These are phyloP conservation scores for Pipistrellus pygmaeus DNA, from an alignment of 2,797 vertebrate genomes.

Conservation along the genomic window DNA sequence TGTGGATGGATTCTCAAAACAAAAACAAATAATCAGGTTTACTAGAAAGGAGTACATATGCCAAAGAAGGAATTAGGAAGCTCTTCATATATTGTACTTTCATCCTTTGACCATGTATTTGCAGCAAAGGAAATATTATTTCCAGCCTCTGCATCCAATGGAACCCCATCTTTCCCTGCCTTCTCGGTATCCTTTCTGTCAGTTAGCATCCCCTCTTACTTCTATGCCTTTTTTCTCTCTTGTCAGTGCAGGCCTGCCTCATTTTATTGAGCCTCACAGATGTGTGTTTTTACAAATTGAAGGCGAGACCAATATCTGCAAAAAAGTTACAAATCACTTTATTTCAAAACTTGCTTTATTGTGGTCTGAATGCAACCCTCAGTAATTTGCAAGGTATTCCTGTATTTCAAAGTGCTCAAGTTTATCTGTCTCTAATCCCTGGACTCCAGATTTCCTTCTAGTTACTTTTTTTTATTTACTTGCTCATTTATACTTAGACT, in stretches of 20 bases:
- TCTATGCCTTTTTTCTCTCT: not conserved
- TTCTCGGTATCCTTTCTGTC: conserved; percentile 30
- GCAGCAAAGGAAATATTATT: not conserved
- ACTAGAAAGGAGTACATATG: not conserved
- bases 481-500: not conserved
- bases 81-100: not conserved
- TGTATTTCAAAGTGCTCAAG: not conserved
- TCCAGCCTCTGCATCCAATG: not conserved
- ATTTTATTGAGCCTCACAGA: not conserved
- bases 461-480: not conserved
- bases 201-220: not conserved
- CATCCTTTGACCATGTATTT: not conserved
- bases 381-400: not conserved
- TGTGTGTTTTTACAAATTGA: not conserved
- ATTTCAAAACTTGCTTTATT: not conserved
- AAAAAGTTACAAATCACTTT: not conserved
- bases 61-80: not conserved
- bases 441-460: not conserved
- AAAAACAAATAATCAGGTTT: not conserved
- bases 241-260: not conserved
- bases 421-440: conserved; percentile 18
- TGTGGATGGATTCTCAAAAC: conserved; percentile 34
- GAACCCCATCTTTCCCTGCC: not conserved
- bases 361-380: not conserved
- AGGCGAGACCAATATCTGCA: not conserved